Conservation (phyloP, 2,797 vertebrate genomes). For the Pangasius sanitwongsei region DNA sequence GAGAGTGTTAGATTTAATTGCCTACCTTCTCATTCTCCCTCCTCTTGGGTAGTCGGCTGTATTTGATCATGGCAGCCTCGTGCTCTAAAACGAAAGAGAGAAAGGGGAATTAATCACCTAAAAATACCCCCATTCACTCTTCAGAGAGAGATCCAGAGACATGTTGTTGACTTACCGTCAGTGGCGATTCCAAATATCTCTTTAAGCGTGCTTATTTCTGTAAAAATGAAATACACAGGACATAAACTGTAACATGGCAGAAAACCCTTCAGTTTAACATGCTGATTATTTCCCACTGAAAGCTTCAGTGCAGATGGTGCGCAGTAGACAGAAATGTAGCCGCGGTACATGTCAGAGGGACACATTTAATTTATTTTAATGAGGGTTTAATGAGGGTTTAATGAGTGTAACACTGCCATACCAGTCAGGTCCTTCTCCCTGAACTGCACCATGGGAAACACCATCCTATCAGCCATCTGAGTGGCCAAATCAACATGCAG, state of each 20-base stretch:
- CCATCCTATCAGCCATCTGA: constrained; percentile 94
- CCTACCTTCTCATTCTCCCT: constrained; percentile 94
- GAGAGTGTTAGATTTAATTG: background rate
- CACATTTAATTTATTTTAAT: constrained; percentile 19
- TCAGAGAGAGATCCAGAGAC: background rate
- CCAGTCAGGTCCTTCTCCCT: constrained; percentile 98
- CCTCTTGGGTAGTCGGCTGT: constrained; percentile 94
- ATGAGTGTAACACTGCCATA: constrained; percentile 63
- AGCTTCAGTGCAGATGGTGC: constrained; percentile 6
- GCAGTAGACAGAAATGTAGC: background rate
- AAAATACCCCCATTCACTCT: background rate
- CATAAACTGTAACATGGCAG: no score
- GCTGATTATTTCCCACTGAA: background rate
- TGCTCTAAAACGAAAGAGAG: constrained; percentile 79
- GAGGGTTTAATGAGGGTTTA: constrained; percentile 21
- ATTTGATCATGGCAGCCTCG: constrained; percentile 95
- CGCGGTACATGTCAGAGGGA: background rate
- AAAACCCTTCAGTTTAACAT: background rate
- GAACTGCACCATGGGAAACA: constrained; percentile 95
- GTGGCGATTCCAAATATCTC: constrained; percentile 94
- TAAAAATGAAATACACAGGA: constrained; percentile 55
- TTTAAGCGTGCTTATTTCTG: constrained; percentile 97
- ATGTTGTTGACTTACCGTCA: constrained; percentile 79
- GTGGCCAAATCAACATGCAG: constrained; percentile 91
- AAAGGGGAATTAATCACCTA: background rate